A percentile compares a stretch with the other conserved stretches of the same genome.
phyloP scores from a whole-genome alignment of 1,140 invertebrate genomes.

The Leptoteleia sp. region DNA sequence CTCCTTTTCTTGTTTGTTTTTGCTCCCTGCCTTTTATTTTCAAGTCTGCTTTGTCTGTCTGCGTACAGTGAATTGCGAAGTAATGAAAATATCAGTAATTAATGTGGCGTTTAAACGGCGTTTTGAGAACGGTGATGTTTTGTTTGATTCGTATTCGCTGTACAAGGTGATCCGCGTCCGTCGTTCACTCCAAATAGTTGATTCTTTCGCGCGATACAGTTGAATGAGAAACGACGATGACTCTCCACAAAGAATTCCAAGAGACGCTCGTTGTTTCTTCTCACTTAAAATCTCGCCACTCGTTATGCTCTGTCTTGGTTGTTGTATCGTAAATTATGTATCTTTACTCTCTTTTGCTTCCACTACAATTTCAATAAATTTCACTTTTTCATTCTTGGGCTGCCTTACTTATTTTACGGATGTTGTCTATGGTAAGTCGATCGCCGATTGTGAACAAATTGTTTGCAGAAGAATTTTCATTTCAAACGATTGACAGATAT shows the following conservation, averaged over 20 bases:
- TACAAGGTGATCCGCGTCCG: constrained; percentile 25
- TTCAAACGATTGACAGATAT: constrained; percentile 39
- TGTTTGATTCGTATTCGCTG: constrained; percentile 38
- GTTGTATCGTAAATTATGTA: constrained; percentile 31
- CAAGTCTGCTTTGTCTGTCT: no score
- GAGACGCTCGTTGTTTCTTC: constrained; percentile 32
- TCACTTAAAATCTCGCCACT: constrained; percentile 37
- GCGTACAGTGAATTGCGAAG: constrained; percentile 44
- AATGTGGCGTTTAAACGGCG: constrained; percentile 15
- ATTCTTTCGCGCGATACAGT: constrained; percentile 41
- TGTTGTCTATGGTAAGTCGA: constrained; percentile 73
- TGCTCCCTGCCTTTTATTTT: constrained; percentile 4
- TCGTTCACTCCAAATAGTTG: constrained; percentile 25
- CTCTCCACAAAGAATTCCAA: constrained; percentile 47
- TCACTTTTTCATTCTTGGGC: constrained; percentile 68
- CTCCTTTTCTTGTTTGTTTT: no score
- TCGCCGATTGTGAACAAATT: constrained; percentile 23
- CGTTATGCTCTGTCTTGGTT: constrained; percentile 33
- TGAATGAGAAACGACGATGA: constrained; percentile 51
- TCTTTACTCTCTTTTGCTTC: constrained; percentile 50
- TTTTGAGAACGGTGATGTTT: constrained; percentile 21
- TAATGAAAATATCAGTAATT: constrained; percentile 37
- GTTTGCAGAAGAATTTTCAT: constrained; percentile 11
- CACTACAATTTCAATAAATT: constrained; percentile 60
- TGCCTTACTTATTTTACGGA: constrained; percentile 70